Percentiles rank a stretch among this genome's conserved stretches.
Evolutionary conservation across 2,888 invertebrate species (phyloP).

Genomic region (Eulithis testata): DNA sequence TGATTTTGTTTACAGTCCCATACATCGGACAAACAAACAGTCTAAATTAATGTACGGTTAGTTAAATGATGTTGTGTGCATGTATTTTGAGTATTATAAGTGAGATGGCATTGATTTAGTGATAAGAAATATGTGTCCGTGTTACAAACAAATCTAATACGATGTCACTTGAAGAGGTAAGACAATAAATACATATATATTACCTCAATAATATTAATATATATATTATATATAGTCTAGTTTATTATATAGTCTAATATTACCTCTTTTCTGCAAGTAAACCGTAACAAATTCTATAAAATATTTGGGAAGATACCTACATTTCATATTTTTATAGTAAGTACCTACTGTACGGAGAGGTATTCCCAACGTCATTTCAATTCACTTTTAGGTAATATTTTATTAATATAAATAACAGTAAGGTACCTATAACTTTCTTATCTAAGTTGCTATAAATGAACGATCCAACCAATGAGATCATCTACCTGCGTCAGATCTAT

Average conservation of each 20-base stretch:
- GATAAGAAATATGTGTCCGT: conserved; percentile 70
- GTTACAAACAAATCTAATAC: conserved; percentile 58
- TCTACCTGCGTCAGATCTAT: conserved; percentile 31
- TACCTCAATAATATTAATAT: too few species aligned
- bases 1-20: conserved; percentile 29
- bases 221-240: too few species aligned
- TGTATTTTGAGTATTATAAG: conserved; percentile 21
- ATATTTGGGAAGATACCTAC: too few species aligned
- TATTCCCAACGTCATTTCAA: too few species aligned
- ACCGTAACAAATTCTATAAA: too few species aligned
- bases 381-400: too few species aligned
- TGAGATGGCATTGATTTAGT: conserved; percentile 39
- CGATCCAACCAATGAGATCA: conserved; percentile 38
- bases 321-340: too few species aligned
- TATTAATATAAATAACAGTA: too few species aligned
- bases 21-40: conserved; percentile 21
- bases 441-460: conserved; percentile 13
- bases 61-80: conserved; percentile 27
- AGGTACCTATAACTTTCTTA: conserved; percentile 3
- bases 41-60: conserved; percentile 29
- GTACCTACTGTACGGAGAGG: too few species aligned
- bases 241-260: too few species aligned
- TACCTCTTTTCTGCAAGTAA: too few species aligned
- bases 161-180: conserved; percentile 80
- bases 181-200: too few species aligned